Base-by-base conservation (phyloP, 2,113 vertebrate species). In the Tragelaphus scriptus region DNA sequence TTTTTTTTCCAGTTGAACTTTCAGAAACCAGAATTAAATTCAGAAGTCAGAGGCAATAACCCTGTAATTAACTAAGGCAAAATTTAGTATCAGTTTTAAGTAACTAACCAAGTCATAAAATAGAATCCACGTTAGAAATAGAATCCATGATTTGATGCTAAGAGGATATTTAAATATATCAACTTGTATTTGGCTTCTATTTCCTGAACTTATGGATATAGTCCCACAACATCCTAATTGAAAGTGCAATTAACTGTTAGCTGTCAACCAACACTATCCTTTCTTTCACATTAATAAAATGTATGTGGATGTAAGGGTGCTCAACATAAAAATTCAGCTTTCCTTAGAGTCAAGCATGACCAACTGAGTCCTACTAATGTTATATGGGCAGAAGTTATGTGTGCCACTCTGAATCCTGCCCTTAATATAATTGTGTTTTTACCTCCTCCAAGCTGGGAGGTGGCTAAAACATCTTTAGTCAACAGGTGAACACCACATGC, bases 21-120 rank as follows among this genome's bases (percentile, higher is more conserved):
- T 97, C 93, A 95, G 94, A 98, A 98, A 90, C 49, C 88, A 90
- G 71, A 95, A 94, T 98, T 49, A 55, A 97, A 96, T 94, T 97
- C 90, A 96, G 51, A 98, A 95, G 65, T 92, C 97, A 98, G 92
- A 79, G 79, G 28, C 77, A 40, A 32, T 90, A 88, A 91, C 68
- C 47, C 26, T 95, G 56, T 97, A 98, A 98, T 86, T 96, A 97
- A 97, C 85, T 2, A 0, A 91, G 88, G 71, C 58, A 96, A 93
- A 98, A 98, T 97, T 87, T 82, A 93, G 75, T 90, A 89, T 85
- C 88, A 91, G 58, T 97, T 97, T 98, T 97, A 92, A 95, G 55
- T n/a, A 63, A 92, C 51, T 91, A 90, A 81, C 25, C 36, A 17
- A 82, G 32, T 82, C 21, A 40, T 68, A 86, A 89, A 92, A 88